Percentiles rank a stretch among this genome's conserved stretches.
Conservation (phyloP, 2,888 invertebrate species). For the Cylloceria caligata region DNA sequence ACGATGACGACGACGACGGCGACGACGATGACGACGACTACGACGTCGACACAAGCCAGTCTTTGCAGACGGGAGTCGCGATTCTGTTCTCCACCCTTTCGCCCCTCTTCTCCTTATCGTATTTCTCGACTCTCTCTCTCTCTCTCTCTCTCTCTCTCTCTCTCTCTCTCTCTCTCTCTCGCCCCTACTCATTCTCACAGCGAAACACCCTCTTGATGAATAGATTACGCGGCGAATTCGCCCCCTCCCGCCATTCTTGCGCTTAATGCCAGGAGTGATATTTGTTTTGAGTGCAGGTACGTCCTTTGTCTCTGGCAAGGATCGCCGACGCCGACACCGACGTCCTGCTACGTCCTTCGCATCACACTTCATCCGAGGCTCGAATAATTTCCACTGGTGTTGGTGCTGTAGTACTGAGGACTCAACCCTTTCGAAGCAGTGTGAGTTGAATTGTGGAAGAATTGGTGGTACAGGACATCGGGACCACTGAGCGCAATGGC, state of each 20-base stretch:
- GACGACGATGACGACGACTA: slow-evolving; percentile 33
- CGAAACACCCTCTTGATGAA: slow-evolving; percentile 65
- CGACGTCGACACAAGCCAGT: slow-evolving; percentile 46
- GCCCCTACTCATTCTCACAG: slow-evolving; percentile 55
- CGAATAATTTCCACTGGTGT: slow-evolving; percentile 46
- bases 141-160: too few species aligned
- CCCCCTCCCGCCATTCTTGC: slow-evolving; percentile 20
- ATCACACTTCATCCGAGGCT: slow-evolving; percentile 41
- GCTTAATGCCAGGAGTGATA: slow-evolving; percentile 74
- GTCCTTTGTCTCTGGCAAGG: slow-evolving; percentile 80
- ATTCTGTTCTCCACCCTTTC: slow-evolving; percentile 25
- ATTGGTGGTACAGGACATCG: slow-evolving; percentile 23
- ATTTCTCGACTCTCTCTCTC: background rate
- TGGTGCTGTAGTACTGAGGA: slow-evolving; percentile 1
- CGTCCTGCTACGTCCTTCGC: slow-evolving; percentile 26
- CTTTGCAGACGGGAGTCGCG: slow-evolving; percentile 47
- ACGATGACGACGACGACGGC: slow-evolving; percentile 35
- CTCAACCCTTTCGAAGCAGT: slow-evolving; percentile 3
- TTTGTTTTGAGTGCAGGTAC: slow-evolving; percentile 83
- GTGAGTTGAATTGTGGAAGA: slow-evolving; percentile 20
- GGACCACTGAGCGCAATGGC: slow-evolving; percentile 29
- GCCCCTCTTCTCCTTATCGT: slow-evolving; percentile 23
- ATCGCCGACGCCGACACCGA: slow-evolving; percentile 66
- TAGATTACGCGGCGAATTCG: slow-evolving; percentile 50
- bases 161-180: too few species aligned